These are phyloP conservation scores for Ephydatia muelleri DNA, from an alignment of 37 sponge, comb jelly and placozoan genomes.

Conservation along the genomic window DNA sequence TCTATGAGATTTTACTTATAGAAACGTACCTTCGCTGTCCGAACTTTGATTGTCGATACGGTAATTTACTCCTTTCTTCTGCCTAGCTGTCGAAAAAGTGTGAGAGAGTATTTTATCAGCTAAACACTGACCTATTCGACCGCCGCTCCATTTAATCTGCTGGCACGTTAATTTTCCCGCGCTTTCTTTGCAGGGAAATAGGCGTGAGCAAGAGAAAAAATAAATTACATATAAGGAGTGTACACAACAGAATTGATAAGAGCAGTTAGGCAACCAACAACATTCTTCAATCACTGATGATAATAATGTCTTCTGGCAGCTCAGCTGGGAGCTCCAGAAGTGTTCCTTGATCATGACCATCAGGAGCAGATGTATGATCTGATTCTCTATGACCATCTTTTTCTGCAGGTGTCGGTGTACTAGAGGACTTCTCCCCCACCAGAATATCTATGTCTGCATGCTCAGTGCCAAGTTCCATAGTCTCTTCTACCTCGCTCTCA, in stretches of 20 bases:
- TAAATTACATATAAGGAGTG: neutral
- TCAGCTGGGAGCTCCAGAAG: neutral
- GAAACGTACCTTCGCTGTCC: neutral
- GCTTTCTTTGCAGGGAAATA: neutral
- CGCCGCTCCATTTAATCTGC: neutral
- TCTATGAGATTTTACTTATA: too few relatives aligned
- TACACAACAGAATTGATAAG: too few relatives aligned
- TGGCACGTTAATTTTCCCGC: neutral
- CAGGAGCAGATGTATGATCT: neutral
- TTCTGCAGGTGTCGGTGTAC: neutral
- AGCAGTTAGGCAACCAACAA: neutral
- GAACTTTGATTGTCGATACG: neutral
- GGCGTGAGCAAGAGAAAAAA: too few relatives aligned
- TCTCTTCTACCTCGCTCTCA: slow-evolving; percentile 32
- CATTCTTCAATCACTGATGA: slow-evolving; percentile 5
- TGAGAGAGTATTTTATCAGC: neutral
- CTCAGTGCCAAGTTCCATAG: neutral
- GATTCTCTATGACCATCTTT: neutral
- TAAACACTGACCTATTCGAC: neutral
- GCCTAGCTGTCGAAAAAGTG: neutral
- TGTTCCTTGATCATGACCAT: neutral
- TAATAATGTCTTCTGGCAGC: neutral
- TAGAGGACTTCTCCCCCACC: neutral
- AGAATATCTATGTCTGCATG: neutral
- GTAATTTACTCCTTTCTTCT: neutral